Evolutionary conservation across 2,888 invertebrate species (phyloP).

Genomic region (Netelia virgata): DNA sequence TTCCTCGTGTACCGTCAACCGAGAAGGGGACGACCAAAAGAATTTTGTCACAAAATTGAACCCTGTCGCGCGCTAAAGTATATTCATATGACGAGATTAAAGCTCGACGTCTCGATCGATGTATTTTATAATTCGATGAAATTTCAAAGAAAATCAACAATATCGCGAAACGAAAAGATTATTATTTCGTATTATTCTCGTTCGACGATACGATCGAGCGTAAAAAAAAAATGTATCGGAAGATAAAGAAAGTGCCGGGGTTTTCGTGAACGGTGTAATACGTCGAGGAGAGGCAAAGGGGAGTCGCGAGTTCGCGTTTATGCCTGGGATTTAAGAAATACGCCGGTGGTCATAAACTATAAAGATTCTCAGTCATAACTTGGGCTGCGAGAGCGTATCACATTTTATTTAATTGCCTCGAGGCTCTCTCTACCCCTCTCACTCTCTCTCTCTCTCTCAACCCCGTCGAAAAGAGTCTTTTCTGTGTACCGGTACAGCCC

Average conservation of each 20-base stretch:
- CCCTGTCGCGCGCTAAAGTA: background rate
- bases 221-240: constrained; percentile 43
- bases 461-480: constrained; percentile 34
- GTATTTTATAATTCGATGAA: background rate
- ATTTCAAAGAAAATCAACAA: background rate
- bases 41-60: constrained; percentile 54
- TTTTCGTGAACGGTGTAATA: constrained; percentile 10
- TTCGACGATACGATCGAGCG: background rate
- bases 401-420: constrained; percentile 85
- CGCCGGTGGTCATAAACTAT: constrained; percentile 82
- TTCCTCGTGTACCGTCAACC: constrained; percentile 70
- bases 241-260: constrained; percentile 41
- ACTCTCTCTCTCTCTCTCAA: constrained; percentile 56
- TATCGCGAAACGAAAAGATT: background rate
- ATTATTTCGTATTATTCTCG: background rate
- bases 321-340: constrained; percentile 83
- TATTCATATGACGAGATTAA: background rate
- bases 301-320: constrained; percentile 77
- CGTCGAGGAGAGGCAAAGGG: constrained; percentile 12
- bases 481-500: constrained; percentile 46
- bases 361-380: constrained; percentile 85
- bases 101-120: background rate
- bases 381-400: constrained; percentile 79
- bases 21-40: constrained; percentile 6
- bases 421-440: constrained; percentile 69